Evolutionary conservation across 2,888 invertebrate species (phyloP).

Genomic region (Leucoptera coffeella): DNA sequence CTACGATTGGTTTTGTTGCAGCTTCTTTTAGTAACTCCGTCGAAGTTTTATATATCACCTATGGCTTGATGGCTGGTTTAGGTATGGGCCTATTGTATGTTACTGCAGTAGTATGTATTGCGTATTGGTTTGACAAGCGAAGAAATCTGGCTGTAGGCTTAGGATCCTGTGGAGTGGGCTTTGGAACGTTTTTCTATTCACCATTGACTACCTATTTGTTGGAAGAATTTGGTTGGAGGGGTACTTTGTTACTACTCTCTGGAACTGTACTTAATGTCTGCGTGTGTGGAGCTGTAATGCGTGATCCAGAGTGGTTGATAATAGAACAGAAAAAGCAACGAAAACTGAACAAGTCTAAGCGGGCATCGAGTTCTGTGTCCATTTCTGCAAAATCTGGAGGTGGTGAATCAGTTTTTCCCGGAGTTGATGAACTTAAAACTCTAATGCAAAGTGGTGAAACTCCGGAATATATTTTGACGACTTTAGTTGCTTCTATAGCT

Average conservation of each 20-base stretch:
- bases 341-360: conserved; percentile 41
- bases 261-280: conserved; percentile 83
- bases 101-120: conserved; percentile 85
- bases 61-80: conserved; percentile 77
- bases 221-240: conserved; percentile 74
- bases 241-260: conserved; percentile 68
- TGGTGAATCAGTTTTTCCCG: conserved; percentile 54
- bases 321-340: conserved; percentile 57
- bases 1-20: conserved; percentile 70
- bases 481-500: conserved; percentile 55
- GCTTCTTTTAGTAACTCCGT: conserved; percentile 67
- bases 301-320: conserved; percentile 80
- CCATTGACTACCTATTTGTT: conserved; percentile 74
- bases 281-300: conserved; percentile 80
- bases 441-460: conserved; percentile 66
- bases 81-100: conserved; percentile 83
- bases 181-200: conserved; percentile 84
- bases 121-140: conserved; percentile 88
- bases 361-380: conserved; percentile 46
- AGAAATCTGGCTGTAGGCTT: conserved; percentile 81
- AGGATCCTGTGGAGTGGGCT: conserved; percentile 83
- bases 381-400: conserved; percentile 45
- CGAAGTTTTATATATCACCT: conserved; percentile 72
- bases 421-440: conserved; percentile 59
- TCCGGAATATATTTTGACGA: conserved; percentile 60